Percentiles rank a stretch among this genome's conserved stretches.
phyloP scores from a whole-genome alignment of 1,140 invertebrate genomes.

The Callitettix versicolor region DNA sequence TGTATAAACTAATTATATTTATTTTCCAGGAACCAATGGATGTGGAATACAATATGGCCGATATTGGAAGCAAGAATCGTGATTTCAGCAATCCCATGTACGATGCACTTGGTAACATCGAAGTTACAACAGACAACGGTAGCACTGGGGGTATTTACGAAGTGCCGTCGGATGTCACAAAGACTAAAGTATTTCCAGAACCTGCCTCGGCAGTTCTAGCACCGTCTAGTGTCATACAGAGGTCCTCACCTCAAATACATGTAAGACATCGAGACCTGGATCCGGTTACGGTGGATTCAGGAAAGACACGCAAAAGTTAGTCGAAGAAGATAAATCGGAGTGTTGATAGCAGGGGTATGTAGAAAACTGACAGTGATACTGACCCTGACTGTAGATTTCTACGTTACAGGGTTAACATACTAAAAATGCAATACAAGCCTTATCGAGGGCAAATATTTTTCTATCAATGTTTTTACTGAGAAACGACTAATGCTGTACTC shows the following conservation, averaged over 20 bases:
- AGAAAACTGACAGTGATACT: not conserved
- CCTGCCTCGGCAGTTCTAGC: slow-evolving; percentile 59
- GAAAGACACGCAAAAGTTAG: slow-evolving; percentile 84
- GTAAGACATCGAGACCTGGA: slow-evolving; percentile 67
- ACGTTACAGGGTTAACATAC: too few relatives aligned
- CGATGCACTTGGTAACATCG: slow-evolving; percentile 61
- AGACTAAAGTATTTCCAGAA: slow-evolving; percentile 36
- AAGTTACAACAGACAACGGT: slow-evolving; percentile 42
- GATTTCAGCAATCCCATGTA: slow-evolving; percentile 97
- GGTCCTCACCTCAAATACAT: slow-evolving; percentile 59
- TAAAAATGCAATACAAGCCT: too few relatives aligned
- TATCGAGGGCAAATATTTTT: too few relatives aligned
- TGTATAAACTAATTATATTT: too few relatives aligned
- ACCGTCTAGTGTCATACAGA: slow-evolving; percentile 68
- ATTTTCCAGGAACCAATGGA: slow-evolving; percentile 48
- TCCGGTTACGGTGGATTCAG: slow-evolving; percentile 60
- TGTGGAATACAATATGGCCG: slow-evolving; percentile 63
- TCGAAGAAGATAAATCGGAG: slow-evolving; percentile 71
- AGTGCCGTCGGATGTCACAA: slow-evolving; percentile 60
- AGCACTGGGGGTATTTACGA: slow-evolving; percentile 55
- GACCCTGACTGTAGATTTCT: too few relatives aligned
- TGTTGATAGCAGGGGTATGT: slow-evolving; percentile 29
- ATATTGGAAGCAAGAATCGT: slow-evolving; percentile 59
- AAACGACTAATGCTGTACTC: too few relatives aligned
- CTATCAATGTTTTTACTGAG: too few relatives aligned